These are phyloP conservation scores for Sarcophaga bullata DNA, from an alignment of 1,140 invertebrate genomes.

Conservation along the genomic window DNA sequence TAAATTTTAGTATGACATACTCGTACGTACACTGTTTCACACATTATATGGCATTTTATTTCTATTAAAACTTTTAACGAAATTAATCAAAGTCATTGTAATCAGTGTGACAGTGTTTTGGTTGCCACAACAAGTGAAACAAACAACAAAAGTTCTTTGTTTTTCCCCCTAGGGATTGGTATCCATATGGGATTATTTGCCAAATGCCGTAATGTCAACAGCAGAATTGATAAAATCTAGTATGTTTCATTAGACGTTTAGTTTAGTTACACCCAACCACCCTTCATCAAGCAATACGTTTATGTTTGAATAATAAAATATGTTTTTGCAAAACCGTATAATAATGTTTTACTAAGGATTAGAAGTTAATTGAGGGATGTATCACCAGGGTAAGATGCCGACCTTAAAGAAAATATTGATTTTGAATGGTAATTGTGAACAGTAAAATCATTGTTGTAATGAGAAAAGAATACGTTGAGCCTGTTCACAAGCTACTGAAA, in stretches of 20 bases:
- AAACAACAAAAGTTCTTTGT: not conserved
- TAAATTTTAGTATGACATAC: too few relatives aligned
- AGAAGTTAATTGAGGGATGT: not conserved
- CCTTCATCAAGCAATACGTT: not conserved
- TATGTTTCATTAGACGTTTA: not conserved
- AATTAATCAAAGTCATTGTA: constrained; percentile 9
- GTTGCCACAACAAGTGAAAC: not conserved
- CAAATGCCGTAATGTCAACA: not conserved
- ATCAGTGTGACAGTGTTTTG: not conserved
- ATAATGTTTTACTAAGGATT: not conserved
- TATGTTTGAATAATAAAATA: not conserved
- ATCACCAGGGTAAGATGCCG: not conserved
- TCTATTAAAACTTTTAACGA: not conserved
- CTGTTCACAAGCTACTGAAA: too few relatives aligned
- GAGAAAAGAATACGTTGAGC: too few relatives aligned
- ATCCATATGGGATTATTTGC: not conserved
- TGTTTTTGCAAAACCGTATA: constrained; percentile 9
- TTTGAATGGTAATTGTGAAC: too few relatives aligned
- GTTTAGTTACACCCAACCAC: not conserved
- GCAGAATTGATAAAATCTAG: not conserved
- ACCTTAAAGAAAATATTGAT: too few relatives aligned
- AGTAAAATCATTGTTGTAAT: too few relatives aligned
- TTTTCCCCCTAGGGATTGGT: not conserved
- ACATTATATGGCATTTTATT: not conserved
- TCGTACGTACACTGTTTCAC: too few relatives aligned